These are phyloP conservation scores for Spinus olivaceus DNA, from an alignment of 2,797 vertebrate genomes.

Conservation along the genomic window DNA sequence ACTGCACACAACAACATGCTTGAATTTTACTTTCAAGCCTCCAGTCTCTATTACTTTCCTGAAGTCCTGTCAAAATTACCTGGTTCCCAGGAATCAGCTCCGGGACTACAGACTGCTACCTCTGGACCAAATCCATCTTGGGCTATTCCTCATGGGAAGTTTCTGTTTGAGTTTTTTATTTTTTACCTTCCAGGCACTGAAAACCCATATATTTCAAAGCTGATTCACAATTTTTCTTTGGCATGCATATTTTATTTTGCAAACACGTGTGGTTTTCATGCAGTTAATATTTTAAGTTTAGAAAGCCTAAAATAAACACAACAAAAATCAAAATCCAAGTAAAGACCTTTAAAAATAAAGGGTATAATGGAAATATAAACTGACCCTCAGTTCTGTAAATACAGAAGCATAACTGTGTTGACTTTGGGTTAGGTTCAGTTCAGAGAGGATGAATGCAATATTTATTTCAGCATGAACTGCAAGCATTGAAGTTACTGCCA, in stretches of 20 bases:
- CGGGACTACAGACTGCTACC: background rate
- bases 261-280: conserved; percentile 6
- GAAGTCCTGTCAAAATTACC: background rate
- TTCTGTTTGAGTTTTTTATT: background rate
- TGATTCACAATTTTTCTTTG: background rate
- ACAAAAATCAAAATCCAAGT: conserved; percentile 40
- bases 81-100: background rate
- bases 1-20: background rate
- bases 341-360: conserved; percentile 56
- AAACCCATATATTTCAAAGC: conserved; percentile 1
- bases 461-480: conserved; percentile 50
- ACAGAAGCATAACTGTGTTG: conserved; percentile 47
- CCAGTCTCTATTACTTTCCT: background rate
- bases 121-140: background rate
- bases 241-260: conserved; percentile 25
- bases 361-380: conserved; percentile 29
- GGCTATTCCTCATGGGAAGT: background rate
- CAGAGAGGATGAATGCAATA: conserved; percentile 29
- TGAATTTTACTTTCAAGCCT: background rate
- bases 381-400: conserved; percentile 49
- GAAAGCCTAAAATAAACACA: conserved; percentile 26
- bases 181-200: background rate
- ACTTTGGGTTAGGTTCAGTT: conserved; percentile 50
- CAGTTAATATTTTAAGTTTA: conserved; percentile 52
- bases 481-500: background rate